phyloP scores from a whole-genome alignment of 2,888 invertebrate species.

The Seira sanloemensis region DNA sequence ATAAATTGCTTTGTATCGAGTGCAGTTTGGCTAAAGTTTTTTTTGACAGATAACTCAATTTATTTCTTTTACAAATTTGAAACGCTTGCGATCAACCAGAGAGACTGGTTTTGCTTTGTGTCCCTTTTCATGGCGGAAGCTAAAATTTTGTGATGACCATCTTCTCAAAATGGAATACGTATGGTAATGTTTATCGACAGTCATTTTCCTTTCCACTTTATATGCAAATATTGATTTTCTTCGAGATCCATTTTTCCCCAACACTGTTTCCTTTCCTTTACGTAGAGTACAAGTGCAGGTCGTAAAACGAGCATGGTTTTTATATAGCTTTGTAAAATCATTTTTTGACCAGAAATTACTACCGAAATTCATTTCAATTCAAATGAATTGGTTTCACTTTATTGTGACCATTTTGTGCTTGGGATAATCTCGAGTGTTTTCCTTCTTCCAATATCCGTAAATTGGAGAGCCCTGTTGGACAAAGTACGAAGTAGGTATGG shows the following conservation, averaged over 20 bases:
- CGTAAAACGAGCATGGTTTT: neutral
- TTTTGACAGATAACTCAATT: too few relatives aligned
- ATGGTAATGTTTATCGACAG: neutral
- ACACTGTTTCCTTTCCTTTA: neutral
- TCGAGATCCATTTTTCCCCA: too few relatives aligned
- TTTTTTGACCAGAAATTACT: conserved; percentile 45
- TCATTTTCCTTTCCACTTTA: conserved; percentile 21
- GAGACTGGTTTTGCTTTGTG: neutral
- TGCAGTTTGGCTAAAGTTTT: too few relatives aligned
- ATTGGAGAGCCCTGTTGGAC: too few relatives aligned
- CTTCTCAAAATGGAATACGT: neutral
- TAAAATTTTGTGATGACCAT: conserved; percentile 4
- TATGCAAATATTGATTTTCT: conserved; percentile 31
- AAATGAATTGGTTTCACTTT: too few relatives aligned
- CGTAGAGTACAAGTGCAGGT: neutral
- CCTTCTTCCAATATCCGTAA: too few relatives aligned
- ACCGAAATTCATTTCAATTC: conserved; percentile 25
- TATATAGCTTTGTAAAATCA: neutral
- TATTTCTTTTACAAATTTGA: conserved; percentile 38
- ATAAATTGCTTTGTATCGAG: too few relatives aligned
- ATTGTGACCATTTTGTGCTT: too few relatives aligned
- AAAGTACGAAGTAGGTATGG: too few relatives aligned
- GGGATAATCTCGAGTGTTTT: too few relatives aligned
- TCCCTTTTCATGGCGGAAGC: neutral
- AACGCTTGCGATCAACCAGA: too few relatives aligned